A percentile compares a stretch with the other conserved stretches of the same genome.
These are phyloP conservation scores for Tetramorium parvispinum DNA, from an alignment of 1,140 invertebrate genomes.

Conservation along the genomic window DNA sequence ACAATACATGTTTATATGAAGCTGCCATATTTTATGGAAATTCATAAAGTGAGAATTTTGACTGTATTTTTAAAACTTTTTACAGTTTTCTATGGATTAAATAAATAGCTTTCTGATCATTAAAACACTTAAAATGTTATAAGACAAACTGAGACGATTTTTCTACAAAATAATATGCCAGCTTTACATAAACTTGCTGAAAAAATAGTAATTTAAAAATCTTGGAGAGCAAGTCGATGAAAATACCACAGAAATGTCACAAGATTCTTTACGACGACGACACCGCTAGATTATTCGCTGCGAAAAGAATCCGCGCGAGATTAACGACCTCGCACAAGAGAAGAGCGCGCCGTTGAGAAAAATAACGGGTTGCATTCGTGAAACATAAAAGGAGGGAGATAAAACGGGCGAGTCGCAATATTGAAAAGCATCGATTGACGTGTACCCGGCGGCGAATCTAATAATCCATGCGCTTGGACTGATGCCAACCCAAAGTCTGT, in stretches of 20 bases:
- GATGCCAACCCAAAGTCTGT: slow-evolving; percentile 77
- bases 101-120: too few species aligned
- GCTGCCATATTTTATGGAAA: too few species aligned
- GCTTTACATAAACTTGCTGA: background rate
- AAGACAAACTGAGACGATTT: too few species aligned
- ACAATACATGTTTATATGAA: background rate
- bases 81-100: too few species aligned
- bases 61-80: too few species aligned
- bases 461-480: slow-evolving; percentile 79
- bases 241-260: background rate
- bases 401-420: slow-evolving; percentile 66
- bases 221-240: background rate
- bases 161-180: too few species aligned
- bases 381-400: slow-evolving; percentile 37
- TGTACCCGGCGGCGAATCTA: slow-evolving; percentile 66
- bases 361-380: slow-evolving; percentile 43
- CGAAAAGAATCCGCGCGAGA: slow-evolving; percentile 22
- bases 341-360: background rate
- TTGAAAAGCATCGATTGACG: slow-evolving; percentile 73
- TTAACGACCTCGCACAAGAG: slow-evolving; percentile 17
- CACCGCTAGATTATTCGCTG: slow-evolving; percentile 24
- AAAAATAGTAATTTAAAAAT: slow-evolving; percentile 18
- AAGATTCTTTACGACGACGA: slow-evolving; percentile 9
- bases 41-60: too few species aligned
- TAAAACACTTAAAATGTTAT: too few species aligned